Conservation (phyloP, 2,113 vertebrate genomes). For the Hemiscyllium ocellatum region DNA sequence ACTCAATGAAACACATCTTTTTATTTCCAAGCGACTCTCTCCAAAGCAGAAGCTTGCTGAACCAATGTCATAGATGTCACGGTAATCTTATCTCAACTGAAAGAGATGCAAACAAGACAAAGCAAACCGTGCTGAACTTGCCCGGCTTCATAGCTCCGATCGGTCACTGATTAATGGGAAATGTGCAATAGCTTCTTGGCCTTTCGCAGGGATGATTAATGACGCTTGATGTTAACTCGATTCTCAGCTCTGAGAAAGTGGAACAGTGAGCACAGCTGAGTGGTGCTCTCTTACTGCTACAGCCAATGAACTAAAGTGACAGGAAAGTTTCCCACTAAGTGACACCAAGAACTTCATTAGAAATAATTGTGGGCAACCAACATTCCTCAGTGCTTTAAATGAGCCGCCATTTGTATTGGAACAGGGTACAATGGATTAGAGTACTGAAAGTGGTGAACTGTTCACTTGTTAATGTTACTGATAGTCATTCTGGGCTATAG, state of each 20-base stretch:
- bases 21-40: slow-evolving; percentile 45
- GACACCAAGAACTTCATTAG: not conserved
- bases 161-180: slow-evolving; percentile 67
- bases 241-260: not conserved
- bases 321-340: too few species aligned
- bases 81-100: slow-evolving; percentile 79
- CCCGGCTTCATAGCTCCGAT: slow-evolving; percentile 58
- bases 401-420: not conserved
- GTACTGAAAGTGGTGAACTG: not conserved
- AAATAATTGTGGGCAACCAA: not conserved
- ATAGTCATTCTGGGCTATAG: not conserved
- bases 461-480: not conserved
- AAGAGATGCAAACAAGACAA: slow-evolving; percentile 72
- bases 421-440: not conserved
- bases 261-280: not conserved
- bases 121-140: slow-evolving; percentile 53
- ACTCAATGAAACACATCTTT: slow-evolving; percentile 51
- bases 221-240: slow-evolving; percentile 49
- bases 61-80: slow-evolving; percentile 66
- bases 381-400: not conserved
- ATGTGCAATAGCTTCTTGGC: slow-evolving; percentile 58
- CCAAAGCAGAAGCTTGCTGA: slow-evolving; percentile 50
- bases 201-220: slow-evolving; percentile 67
- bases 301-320: not conserved
- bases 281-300: not conserved